phyloP scores from a whole-genome alignment of 1,140 invertebrate genomes.

The Zelostemma sp. region DNA sequence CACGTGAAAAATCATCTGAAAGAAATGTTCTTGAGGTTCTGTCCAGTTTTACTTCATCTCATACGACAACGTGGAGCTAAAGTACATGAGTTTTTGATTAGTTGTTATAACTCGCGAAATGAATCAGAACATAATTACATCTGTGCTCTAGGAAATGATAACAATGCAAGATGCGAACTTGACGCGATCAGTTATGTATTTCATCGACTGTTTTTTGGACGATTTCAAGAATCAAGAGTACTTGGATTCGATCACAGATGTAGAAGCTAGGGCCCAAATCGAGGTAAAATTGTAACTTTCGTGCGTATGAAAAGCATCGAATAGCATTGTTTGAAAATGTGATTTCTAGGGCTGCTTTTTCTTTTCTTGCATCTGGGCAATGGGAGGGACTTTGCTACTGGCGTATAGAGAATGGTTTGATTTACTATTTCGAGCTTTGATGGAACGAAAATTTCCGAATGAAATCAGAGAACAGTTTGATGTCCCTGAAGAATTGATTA shows the following conservation, averaged over 20 bases:
- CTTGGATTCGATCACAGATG: constrained; percentile 77
- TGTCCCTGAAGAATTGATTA: constrained; percentile 71
- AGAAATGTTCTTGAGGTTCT: constrained; percentile 84
- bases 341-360: constrained; percentile 86
- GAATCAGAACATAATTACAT: background rate
- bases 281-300: constrained; percentile 71
- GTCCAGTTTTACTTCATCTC: constrained; percentile 78
- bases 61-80: constrained; percentile 75
- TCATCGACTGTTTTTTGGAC: constrained; percentile 91
- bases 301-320: no score
- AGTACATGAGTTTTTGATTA: constrained; percentile 62
- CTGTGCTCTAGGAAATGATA: constrained; percentile 81
- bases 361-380: constrained; percentile 92
- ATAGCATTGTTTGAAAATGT: background rate
- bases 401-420: constrained; percentile 84
- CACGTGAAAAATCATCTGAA: constrained; percentile 78
- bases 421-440: constrained; percentile 80
- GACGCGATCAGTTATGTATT: constrained; percentile 84
- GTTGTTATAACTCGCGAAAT: background rate
- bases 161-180: constrained; percentile 88
- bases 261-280: constrained; percentile 82
- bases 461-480: constrained; percentile 70
- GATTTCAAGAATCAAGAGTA: constrained; percentile 88
- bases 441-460: constrained; percentile 80
- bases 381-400: constrained; percentile 86